phyloP scores from a whole-genome alignment of 1,140 invertebrate species.

The Theocolax elegans region DNA sequence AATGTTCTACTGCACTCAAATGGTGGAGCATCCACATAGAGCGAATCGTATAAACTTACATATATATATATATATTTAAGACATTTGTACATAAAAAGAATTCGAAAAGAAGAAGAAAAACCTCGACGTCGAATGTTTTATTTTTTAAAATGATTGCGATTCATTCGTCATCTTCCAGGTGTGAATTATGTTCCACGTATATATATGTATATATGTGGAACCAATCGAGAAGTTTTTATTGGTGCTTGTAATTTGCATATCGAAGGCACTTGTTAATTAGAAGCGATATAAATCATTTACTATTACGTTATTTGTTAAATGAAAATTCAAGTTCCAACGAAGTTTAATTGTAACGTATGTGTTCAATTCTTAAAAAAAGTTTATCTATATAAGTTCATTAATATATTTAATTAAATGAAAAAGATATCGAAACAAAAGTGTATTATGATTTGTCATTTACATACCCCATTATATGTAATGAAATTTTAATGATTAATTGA shows the following conservation, averaged over 20 bases:
- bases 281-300: neutral
- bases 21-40: too few relatives aligned
- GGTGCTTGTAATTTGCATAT: slow-evolving; percentile 17
- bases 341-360: neutral
- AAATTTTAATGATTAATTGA: too few relatives aligned
- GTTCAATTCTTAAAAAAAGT: neutral
- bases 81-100: slow-evolving; percentile 6
- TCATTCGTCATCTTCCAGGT: slow-evolving; percentile 3
- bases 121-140: neutral
- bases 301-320: too few relatives aligned
- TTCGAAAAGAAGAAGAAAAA: too few relatives aligned
- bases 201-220: neutral
- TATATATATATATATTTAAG: neutral
- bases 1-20: neutral
- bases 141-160: slow-evolving; percentile 1
- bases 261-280: slow-evolving; percentile 4
- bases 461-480: too few relatives aligned
- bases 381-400: neutral
- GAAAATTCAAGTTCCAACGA: too few relatives aligned
- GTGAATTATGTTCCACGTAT: neutral
- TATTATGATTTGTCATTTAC: neutral
- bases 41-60: too few relatives aligned
- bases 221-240: too few relatives aligned
- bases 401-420: slow-evolving; percentile 21
- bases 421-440: neutral